Evolutionary conservation across 92 coral and sea anemone genomes (phyloP), one percentile per base, ranked within the genome.

Genomic region (Porites evermanni): DNA sequence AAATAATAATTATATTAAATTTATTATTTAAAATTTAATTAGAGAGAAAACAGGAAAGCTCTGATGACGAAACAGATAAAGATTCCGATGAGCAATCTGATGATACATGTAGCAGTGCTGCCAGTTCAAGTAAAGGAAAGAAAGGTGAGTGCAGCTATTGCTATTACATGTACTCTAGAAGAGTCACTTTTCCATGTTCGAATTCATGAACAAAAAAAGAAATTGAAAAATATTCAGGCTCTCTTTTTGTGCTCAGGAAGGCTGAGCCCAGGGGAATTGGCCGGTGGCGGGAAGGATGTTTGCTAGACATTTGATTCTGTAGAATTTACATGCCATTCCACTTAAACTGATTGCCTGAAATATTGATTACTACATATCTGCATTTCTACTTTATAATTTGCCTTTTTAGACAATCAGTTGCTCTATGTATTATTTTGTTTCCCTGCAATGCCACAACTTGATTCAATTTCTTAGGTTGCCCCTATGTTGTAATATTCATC

Each of bases 111-210:
- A 58, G 68, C 82, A 78, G 82, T 60, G 82, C 67, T 78, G 17
- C 70, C 82, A 78, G 82, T 78, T 6, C 82, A 59, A 78, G 82
- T 24, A 78, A 78, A 78, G 82, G 70, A 64, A 61, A 78, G 70
- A 78, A 78, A 59, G 82, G 82, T 78, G 16, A 78, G 23, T 19
- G 19, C 23, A 67, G 32, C 11, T 16, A 26, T 51, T 64, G 51
- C 24, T 17, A 8, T 51, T 44, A 26, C 38, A 70, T 66, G 2
- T 58, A 65, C 18, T 66, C 38, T 69, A 19, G 67, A 61, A 60
- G 60, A 47, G 75, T 66, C 51, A 21, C 68, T 26, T 74, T 74
- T 74, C 78, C 78, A 74, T 52, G 78, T 74, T 74, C 17, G 21
- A 50, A 74, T 74, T 74, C 61, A 64, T 54, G 6, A 29, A 29